A percentile compares a stretch with the other conserved stretches of the same genome.
These are phyloP conservation scores for Enteromius argenteus DNA, from an alignment of 2,797 vertebrate genomes.

Conservation along the genomic window DNA sequence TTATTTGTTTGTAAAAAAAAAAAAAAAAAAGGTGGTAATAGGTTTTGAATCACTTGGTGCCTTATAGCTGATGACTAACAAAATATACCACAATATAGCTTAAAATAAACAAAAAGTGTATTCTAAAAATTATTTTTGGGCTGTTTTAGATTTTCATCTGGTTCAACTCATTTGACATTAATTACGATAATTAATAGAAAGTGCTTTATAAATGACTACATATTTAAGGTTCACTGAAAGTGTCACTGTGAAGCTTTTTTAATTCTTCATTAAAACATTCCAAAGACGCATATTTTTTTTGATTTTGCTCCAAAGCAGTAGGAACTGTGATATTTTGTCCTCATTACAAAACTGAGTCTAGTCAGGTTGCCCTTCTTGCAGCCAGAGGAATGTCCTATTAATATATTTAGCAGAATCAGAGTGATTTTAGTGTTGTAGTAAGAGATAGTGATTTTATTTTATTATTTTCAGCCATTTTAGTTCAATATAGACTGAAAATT, in stretches of 20 bases:
- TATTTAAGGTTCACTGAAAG: too few relatives aligned
- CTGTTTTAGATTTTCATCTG: background rate
- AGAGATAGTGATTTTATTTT: background rate
- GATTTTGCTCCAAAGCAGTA: background rate
- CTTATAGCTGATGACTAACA: background rate
- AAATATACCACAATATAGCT: background rate
- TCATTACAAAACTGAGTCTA: background rate
- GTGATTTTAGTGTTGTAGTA: background rate
- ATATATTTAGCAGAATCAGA: background rate
- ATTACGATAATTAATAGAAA: too few relatives aligned
- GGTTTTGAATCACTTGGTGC: background rate
- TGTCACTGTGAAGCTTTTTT: too few relatives aligned
- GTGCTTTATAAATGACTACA: too few relatives aligned
- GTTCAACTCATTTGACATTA: background rate
- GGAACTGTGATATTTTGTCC: background rate
- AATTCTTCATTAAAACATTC: too few relatives aligned
- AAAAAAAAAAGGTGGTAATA: background rate
- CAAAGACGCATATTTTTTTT: too few relatives aligned
- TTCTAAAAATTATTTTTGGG: background rate
- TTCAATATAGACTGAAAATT: background rate
- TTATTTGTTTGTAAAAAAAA: background rate
- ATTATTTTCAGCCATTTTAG: background rate
- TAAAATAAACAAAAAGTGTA: background rate
- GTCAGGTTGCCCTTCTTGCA: background rate
- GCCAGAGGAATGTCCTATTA: conserved; percentile 39